Evolutionary conservation across 2,888 invertebrate genomes (phyloP).

Genomic region (Sarcophaga caerulescens): DNA sequence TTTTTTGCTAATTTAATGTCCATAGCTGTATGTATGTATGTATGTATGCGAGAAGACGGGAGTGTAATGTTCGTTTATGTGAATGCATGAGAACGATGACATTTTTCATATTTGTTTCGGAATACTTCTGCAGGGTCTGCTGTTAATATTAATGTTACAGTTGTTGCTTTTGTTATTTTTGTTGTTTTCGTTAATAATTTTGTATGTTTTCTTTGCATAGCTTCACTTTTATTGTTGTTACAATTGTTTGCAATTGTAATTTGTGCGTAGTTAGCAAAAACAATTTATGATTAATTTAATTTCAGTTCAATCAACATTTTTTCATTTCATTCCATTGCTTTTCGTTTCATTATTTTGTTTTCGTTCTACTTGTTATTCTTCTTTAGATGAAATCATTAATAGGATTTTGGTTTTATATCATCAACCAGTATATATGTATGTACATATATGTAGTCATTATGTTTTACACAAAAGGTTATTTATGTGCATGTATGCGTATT

Average conservation of each 20-base stretch:
- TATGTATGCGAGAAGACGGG: not conserved
- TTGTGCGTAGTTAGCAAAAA: constrained; percentile 52
- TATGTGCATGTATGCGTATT: not conserved
- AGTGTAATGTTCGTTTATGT: not conserved
- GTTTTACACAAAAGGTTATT: constrained; percentile 3
- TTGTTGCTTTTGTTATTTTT: not conserved
- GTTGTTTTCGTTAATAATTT: not conserved
- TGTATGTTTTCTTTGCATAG: not conserved
- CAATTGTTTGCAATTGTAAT: constrained; percentile 37
- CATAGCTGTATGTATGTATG: too few relatives aligned
- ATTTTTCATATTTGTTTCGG: constrained; percentile 34
- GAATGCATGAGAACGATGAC: constrained; percentile 34
- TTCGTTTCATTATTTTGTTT: not conserved
- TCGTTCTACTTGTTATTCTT: constrained; percentile 1
- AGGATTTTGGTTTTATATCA: constrained; percentile 27
- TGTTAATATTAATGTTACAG: not conserved
- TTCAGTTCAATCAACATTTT: constrained; percentile 22
- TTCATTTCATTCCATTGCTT: not conserved
- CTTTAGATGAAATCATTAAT: constrained; percentile 34
- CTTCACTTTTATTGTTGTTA: not conserved
- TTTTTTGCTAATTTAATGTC: too few relatives aligned
- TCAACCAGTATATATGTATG: not conserved
- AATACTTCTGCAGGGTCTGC: not conserved
- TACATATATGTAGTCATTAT: not conserved
- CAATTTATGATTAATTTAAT: constrained; percentile 51